A percentile compares a stretch with the other conserved stretches of the same genome.
phyloP scores from a whole-genome alignment of 2,888 invertebrate species.

The Aporophyla lueneburgensis region DNA sequence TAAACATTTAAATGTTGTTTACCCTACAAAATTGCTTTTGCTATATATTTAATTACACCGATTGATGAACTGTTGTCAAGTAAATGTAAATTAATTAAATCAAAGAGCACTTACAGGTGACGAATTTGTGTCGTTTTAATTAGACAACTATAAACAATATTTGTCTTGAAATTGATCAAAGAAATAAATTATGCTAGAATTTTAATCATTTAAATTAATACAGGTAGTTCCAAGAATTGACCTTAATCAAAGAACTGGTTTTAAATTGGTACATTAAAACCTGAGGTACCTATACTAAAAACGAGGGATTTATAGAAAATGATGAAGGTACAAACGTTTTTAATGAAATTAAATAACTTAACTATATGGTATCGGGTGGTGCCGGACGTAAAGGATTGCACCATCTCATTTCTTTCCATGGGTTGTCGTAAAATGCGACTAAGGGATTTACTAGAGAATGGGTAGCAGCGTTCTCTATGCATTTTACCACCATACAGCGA shows the following conservation, averaged over 20 bases:
- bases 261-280: not conserved
- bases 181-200: constrained; percentile 5
- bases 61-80: not conserved
- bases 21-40: constrained; percentile 14
- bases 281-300: not conserved
- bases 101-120: not conserved
- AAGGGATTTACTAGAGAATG: no score
- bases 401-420: no score
- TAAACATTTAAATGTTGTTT: constrained; percentile 37
- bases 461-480: no score
- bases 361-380: no score
- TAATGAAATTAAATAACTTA: not conserved
- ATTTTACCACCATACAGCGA: no score
- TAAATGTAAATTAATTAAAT: constrained; percentile 32
- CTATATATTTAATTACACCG: constrained; percentile 17
- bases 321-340: not conserved
- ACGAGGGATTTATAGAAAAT: not conserved
- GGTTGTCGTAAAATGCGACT: no score
- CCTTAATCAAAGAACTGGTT: constrained; percentile 10
- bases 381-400: no score
- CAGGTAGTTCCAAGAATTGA: constrained; percentile 5
- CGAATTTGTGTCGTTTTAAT: not conserved
- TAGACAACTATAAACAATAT: not conserved
- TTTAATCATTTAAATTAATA: constrained; percentile 17
- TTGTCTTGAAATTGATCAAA: not conserved